Conservation (phyloP, 2,888 invertebrate species). For the Lomographa bimaculata region DNA sequence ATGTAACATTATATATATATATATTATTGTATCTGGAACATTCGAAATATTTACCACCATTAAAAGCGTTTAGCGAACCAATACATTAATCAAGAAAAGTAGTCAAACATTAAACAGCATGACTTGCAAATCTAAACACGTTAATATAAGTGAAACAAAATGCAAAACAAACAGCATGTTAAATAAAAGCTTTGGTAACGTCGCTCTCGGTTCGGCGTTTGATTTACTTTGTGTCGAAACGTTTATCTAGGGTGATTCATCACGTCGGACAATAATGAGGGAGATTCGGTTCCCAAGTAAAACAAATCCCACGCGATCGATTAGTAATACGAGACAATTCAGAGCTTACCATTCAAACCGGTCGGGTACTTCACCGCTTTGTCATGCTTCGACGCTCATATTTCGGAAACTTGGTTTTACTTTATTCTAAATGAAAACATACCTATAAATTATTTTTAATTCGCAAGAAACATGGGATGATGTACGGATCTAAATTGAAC, state of each 20-base stretch:
- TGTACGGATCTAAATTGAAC: too few relatives aligned
- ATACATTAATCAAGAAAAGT: constrained; percentile 9
- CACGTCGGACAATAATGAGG: constrained; percentile 71
- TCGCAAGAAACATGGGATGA: too few relatives aligned
- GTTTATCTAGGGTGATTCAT: constrained; percentile 77
- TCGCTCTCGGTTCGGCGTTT: constrained; percentile 50
- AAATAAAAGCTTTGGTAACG: constrained; percentile 60
- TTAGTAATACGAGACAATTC: constrained; percentile 71
- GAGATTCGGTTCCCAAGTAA: constrained; percentile 65
- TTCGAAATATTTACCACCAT: too few relatives aligned
- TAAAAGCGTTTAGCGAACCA: too few relatives aligned
- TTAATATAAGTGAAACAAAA: constrained; percentile 45
- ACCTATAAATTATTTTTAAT: too few relatives aligned
- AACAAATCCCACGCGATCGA: constrained; percentile 71
- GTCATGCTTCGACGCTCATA: constrained; percentile 8
- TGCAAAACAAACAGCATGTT: constrained; percentile 56
- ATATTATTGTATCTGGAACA: too few relatives aligned
- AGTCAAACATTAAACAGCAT: constrained; percentile 46
- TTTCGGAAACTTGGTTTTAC: constrained; percentile 1
- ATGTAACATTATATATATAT: too few relatives aligned
- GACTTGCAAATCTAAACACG: constrained; percentile 46
- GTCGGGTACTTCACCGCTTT: constrained; percentile 7
- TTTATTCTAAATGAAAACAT: not conserved
- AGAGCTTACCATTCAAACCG: constrained; percentile 47
- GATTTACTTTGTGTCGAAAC: constrained; percentile 70